Conservation (phyloP, 1,140 invertebrate genomes). For the Scaptomyza montana region DNA sequence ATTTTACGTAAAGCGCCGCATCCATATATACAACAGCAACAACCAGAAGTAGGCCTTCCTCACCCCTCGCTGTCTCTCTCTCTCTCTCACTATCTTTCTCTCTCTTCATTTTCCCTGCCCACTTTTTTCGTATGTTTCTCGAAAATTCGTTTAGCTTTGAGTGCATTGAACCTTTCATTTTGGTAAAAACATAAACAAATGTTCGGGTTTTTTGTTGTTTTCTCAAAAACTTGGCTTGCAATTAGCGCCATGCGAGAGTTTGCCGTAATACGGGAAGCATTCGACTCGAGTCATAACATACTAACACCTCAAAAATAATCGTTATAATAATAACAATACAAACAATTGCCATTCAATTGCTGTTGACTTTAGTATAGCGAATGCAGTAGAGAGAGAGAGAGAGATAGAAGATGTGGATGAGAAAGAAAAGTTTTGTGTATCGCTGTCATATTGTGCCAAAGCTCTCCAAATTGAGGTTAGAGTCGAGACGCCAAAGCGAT, state of each 20-base stretch:
- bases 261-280: conserved; percentile 55
- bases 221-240: neutral
- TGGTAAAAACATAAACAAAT: conserved; percentile 58
- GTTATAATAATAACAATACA: conserved; percentile 47
- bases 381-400: conserved; percentile 15
- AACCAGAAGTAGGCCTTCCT: conserved; percentile 64
- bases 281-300: conserved; percentile 1
- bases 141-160: conserved; percentile 7
- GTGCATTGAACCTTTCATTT: conserved; percentile 56
- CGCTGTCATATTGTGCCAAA: conserved; percentile 14
- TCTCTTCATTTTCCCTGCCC: neutral
- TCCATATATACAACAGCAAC: conserved; percentile 46
- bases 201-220: neutral
- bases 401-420: neutral
- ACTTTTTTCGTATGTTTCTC: neutral
- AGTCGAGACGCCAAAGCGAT: neutral
- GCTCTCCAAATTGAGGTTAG: conserved; percentile 20
- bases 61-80: neutral
- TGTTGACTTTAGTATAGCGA: conserved; percentile 23
- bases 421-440: neutral
- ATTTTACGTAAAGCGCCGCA: conserved; percentile 64
- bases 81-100: neutral
- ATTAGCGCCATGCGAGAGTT: conserved; percentile 27
- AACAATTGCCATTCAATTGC: conserved; percentile 41
- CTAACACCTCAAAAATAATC: conserved; percentile 6